Conservation (phyloP, 2,888 invertebrate species). For the Sesia bembeciformis region DNA sequence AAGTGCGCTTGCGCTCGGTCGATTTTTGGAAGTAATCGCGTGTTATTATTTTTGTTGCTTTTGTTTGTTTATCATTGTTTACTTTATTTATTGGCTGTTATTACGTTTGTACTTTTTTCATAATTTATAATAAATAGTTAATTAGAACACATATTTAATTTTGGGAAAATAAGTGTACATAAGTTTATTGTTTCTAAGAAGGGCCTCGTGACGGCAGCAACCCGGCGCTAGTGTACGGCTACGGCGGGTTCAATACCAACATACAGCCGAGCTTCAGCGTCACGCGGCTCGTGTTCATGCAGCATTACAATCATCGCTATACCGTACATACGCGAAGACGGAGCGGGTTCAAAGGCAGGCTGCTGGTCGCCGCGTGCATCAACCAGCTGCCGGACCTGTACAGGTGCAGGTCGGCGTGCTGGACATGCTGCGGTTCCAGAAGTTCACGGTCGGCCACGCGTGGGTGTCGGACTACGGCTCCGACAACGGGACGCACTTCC, state of each 20-base stretch:
- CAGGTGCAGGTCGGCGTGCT: constrained; percentile 96
- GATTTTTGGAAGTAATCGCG: too few relatives aligned
- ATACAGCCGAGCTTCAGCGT: constrained; percentile 93
- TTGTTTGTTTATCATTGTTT: too few relatives aligned
- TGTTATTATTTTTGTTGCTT: too few relatives aligned
- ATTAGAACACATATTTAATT: too few relatives aligned
- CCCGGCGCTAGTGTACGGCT: constrained; percentile 94
- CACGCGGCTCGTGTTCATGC: constrained; percentile 89
- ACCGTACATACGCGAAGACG: constrained; percentile 97
- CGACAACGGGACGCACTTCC: constrained; percentile 89
- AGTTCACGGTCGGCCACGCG: constrained; percentile 97
- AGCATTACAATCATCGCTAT: constrained; percentile 93
- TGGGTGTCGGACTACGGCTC: constrained; percentile 98
- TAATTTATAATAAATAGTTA: too few relatives aligned
- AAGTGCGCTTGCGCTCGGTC: too few relatives aligned
- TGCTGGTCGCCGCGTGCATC: constrained; percentile 94
- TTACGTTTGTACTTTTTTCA: too few relatives aligned
- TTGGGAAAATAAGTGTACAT: too few relatives aligned
- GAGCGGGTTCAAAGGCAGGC: constrained; percentile 97
- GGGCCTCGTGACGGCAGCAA: constrained; percentile 80
- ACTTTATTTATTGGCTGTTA: too few relatives aligned
- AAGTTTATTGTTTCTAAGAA: constrained; percentile 23
- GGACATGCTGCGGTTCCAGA: constrained; percentile 98
- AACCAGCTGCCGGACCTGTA: constrained; percentile 97
- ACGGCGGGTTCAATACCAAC: constrained; percentile 97